Percentiles rank a stretch among this genome's conserved stretches.
Evolutionary conservation across 1,140 invertebrate species (phyloP).

Genomic region (Trinorchestia longiramus): DNA sequence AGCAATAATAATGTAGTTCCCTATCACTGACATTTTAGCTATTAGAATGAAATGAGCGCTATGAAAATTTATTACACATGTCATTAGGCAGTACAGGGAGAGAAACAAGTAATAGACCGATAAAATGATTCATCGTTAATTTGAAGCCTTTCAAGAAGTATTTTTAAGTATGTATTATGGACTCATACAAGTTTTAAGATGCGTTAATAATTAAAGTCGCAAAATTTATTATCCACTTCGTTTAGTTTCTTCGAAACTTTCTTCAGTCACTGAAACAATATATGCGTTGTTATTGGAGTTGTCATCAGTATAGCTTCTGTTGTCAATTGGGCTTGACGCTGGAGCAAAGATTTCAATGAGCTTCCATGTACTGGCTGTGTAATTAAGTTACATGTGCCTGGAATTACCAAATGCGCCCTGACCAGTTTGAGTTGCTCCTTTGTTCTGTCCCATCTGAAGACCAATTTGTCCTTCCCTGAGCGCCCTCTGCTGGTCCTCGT

Average conservation of each 20-base stretch:
- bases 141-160: background rate
- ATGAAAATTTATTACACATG: background rate
- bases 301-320: background rate
- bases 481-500: slow-evolving; percentile 92
- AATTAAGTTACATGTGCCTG: slow-evolving; percentile 84
- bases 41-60: background rate
- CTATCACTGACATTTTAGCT: background rate
- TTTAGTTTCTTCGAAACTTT: too few relatives aligned
- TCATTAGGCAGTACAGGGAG: background rate
- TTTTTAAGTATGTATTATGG: background rate
- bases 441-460: slow-evolving; percentile 97
- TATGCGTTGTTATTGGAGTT: too few relatives aligned
- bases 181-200: background rate
- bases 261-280: too few relatives aligned
- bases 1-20: background rate
- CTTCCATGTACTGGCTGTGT: background rate
- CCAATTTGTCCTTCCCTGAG: slow-evolving; percentile 87
- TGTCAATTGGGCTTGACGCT: background rate
- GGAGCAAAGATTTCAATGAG: background rate
- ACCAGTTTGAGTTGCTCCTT: slow-evolving; percentile 79
- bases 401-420: slow-evolving; percentile 94
- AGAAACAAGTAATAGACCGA: background rate
- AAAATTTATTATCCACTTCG: too few relatives aligned
- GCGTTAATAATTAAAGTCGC: too few relatives aligned
- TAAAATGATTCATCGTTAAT: background rate